Evolutionary conservation across 2,888 invertebrate genomes (phyloP).

Genomic region (Meganola albula): DNA sequence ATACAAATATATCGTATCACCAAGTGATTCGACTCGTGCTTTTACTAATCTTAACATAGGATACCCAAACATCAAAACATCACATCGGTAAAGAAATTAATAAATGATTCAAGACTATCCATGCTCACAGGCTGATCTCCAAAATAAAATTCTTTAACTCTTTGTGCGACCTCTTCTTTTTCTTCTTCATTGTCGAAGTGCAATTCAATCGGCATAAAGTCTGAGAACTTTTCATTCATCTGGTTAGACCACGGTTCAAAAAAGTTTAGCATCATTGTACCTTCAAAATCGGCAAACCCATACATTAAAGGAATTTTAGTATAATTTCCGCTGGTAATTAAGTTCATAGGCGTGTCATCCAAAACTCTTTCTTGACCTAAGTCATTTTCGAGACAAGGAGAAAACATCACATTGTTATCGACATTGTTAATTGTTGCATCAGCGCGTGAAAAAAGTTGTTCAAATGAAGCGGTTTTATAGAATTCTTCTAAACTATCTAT

Average conservation of each 20-base stretch:
- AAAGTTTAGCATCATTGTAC: slow-evolving; percentile 19
- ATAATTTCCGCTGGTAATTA: slow-evolving; percentile 21
- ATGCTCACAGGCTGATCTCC: slow-evolving; percentile 26
- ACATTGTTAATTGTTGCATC: slow-evolving; percentile 10
- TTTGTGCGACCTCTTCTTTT: slow-evolving; percentile 29
- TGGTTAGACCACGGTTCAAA: slow-evolving; percentile 27
- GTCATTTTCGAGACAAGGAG: slow-evolving; percentile 38
- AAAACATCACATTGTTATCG: slow-evolving; percentile 20
- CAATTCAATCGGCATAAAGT: slow-evolving; percentile 41
- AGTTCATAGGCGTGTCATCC: slow-evolving; percentile 20
- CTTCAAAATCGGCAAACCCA: slow-evolving; percentile 42
- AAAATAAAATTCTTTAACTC: slow-evolving; percentile 40
- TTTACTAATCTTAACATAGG: slow-evolving; percentile 33
- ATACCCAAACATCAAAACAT: slow-evolving; percentile 38
- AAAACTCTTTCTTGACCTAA: slow-evolving; percentile 24
- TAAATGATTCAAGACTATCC: slow-evolving; percentile 21
- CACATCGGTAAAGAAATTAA: slow-evolving; percentile 47
- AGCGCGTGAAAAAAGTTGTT: slow-evolving; percentile 22
- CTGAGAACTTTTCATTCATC: slow-evolving; percentile 39
- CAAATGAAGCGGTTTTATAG: slow-evolving; percentile 37
- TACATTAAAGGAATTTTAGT: slow-evolving; percentile 26
- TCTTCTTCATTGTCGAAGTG: slow-evolving; percentile 30
- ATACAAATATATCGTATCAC: slow-evolving; percentile 37
- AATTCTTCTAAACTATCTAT: slow-evolving; percentile 41
- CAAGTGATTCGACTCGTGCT: slow-evolving; percentile 25